Evolutionary conservation across 1,140 invertebrate genomes (phyloP), one percentile per base, ranked within the genome.

Genomic region (Parasteatoda tepidariorum): DNA sequence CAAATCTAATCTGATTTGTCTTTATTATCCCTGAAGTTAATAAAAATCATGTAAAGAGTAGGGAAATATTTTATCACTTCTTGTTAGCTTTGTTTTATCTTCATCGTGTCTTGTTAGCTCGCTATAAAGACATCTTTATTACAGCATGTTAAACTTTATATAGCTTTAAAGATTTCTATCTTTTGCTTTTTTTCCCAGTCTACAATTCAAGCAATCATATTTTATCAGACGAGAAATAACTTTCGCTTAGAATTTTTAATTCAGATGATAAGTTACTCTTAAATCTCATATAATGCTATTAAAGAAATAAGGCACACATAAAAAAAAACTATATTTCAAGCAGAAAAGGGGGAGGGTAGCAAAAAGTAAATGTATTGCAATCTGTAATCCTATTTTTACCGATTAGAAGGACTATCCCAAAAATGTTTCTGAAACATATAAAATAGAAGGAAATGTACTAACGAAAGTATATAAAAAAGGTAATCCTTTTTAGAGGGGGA

Each of bases 341-440:
- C n/a, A 59, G 57, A 24, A 26, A 13, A 26, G n/a, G 9, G n/a
- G 2, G 24, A 26, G 18, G 24, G n/a, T 9, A 2, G 7, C 9
- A 18, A 59, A 13, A 59, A 59, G 57, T 59, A 59, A 59, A 59
- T 59, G 24, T 9, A 13, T 9, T 26, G 18, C 24, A 59, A 59
- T 59, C 57, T 22, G 24, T 59, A 59, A 59, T 59, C 57, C 57
- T 26, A 59, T 59, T 59, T 22, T 59, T 59, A 59, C 24, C 57
- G 57, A 59, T 59, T 59, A 59, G 57, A 59, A 59, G 24, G n/a
- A n/a, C 3, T 7, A 59, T 59, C 57, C 24, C 7, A 26, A 59
- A 59, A 59, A 59, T 18, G 57, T 6, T 22, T 2, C 9, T 22
- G n/a, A 24, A 59, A 26, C 18, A 22, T 5, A 59, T 22, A 22